Percentiles rank a stretch among this genome's conserved stretches.
Evolutionary conservation across 1,140 invertebrate species (phyloP).

Genomic region (Babylonia areolata): DNA sequence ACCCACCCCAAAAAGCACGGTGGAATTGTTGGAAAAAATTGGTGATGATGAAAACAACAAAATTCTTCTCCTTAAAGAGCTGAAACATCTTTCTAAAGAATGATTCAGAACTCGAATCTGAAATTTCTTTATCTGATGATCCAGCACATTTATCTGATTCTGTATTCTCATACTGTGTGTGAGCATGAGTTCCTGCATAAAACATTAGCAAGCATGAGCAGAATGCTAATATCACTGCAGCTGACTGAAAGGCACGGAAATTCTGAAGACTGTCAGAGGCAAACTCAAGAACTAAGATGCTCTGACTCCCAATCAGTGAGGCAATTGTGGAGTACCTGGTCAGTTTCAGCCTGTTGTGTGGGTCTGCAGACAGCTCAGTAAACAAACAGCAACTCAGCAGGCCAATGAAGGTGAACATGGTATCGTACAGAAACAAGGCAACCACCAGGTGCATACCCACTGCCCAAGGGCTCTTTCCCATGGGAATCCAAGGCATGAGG

Average conservation of each 20-base stretch:
- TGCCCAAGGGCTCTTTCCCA: conserved; percentile 47
- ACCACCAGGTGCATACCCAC: conserved; percentile 74
- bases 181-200: conserved; percentile 64
- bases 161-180: conserved; percentile 63
- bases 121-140: too few relatives aligned
- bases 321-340: conserved; percentile 54
- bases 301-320: conserved; percentile 59
- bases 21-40: conserved; percentile 68
- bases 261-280: conserved; percentile 66
- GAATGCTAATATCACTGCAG: conserved; percentile 61
- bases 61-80: conserved; percentile 58
- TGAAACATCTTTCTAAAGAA: conserved; percentile 54
- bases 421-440: conserved; percentile 76
- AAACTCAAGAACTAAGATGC: conserved; percentile 59
- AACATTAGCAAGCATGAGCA: conserved; percentile 58
- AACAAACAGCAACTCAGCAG: conserved; percentile 74
- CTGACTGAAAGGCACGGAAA: conserved; percentile 70
- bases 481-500: conserved; percentile 76
- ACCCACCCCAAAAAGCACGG: conserved; percentile 57
- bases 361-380: conserved; percentile 67
- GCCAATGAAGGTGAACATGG: conserved; percentile 75
- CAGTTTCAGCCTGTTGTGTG: conserved; percentile 64
- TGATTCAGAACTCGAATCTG: conserved; percentile 23
- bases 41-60: conserved; percentile 61
- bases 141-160: not conserved